These are phyloP conservation scores for Drosophila paranaensis DNA, from an alignment of 2,888 invertebrate species.

Conservation along the genomic window DNA sequence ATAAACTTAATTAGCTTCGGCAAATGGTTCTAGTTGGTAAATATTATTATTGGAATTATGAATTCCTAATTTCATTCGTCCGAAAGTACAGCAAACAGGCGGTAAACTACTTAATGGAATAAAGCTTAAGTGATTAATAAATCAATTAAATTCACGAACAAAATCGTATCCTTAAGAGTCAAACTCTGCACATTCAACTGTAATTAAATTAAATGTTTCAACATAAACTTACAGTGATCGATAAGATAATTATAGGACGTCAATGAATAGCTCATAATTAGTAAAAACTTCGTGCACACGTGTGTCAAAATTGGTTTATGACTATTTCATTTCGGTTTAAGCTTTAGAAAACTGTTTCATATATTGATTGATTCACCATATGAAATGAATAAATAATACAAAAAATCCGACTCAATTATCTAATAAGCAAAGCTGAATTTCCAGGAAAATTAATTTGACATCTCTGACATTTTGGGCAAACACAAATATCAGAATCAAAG, in stretches of 20 bases:
- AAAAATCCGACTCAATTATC: slow-evolving; percentile 70
- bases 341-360: background rate
- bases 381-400: slow-evolving; percentile 14
- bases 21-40: no score
- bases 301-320: background rate
- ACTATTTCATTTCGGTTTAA: no score
- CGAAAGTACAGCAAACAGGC: background rate
- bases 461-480: slow-evolving; percentile 74
- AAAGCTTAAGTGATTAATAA: background rate
- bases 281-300: background rate
- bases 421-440: slow-evolving; percentile 63
- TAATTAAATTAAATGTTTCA: background rate
- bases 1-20: no score
- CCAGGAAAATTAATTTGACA: slow-evolving; percentile 73
- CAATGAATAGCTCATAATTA: background rate
- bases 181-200: background rate
- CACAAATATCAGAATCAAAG: slow-evolving; percentile 51
- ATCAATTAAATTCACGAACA: background rate
- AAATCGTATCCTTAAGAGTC: background rate
- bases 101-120: no score
- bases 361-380: slow-evolving; percentile 16
- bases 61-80: no score
- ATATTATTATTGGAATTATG: no score
- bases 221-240: background rate
- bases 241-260: background rate